Percentiles rank a stretch among this genome's conserved stretches.
Conservation (phyloP, 92 coral and sea anemone genomes). For the Diadumene lineata region DNA sequence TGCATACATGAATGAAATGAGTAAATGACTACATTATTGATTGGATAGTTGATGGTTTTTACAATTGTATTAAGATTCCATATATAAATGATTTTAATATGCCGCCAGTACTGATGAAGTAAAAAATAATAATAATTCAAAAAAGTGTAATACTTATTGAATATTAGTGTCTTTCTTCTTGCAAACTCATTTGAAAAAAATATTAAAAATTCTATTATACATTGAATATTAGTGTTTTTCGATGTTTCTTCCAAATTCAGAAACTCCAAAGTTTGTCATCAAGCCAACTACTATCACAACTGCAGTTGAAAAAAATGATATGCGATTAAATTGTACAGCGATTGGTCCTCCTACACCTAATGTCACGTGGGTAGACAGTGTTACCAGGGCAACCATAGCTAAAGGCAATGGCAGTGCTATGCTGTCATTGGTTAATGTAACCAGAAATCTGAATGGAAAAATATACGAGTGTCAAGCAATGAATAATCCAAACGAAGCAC, state of each 20-base stretch:
- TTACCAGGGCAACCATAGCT: neutral
- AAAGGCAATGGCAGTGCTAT: neutral
- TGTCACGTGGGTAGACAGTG: neutral
- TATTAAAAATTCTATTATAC: too few species aligned
- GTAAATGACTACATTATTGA: too few species aligned
- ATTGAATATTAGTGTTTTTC: neutral
- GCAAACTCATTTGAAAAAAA: too few species aligned
- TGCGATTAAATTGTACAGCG: neutral
- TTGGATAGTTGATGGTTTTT: too few species aligned
- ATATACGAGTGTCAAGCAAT: constrained; percentile 36
- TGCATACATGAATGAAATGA: too few species aligned
- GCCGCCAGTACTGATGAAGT: too few species aligned
- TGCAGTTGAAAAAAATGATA: neutral
- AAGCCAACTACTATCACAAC: neutral
- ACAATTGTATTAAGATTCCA: too few species aligned
- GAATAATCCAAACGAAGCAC: constrained; percentile 29
- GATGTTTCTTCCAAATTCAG: neutral
- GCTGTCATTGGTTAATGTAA: neutral
- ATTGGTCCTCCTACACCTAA: neutral
- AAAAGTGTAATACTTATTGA: too few species aligned
- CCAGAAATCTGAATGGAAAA: neutral
- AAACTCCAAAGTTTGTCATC: neutral
- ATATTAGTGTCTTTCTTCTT: too few species aligned
- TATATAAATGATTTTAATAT: too few species aligned
- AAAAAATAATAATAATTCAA: too few species aligned